Evolutionary conservation across 2,888 invertebrate species (phyloP).

Genomic region (Brassicogethes aeneus): DNA sequence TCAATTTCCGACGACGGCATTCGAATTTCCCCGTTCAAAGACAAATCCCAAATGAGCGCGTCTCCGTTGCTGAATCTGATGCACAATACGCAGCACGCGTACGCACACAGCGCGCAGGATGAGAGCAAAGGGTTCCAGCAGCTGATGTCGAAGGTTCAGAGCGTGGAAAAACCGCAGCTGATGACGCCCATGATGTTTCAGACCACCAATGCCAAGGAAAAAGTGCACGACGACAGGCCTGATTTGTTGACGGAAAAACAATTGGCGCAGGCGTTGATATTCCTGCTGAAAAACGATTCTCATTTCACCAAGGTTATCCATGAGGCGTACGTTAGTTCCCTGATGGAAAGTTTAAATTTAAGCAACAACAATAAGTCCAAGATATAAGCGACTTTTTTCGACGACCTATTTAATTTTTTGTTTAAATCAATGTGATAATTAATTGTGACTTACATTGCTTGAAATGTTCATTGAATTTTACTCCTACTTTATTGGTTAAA

Average conservation of each 20-base stretch:
- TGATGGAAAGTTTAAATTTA: constrained; percentile 48
- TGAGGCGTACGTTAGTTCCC: constrained; percentile 85
- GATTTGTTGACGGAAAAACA: constrained; percentile 83
- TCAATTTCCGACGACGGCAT: constrained; percentile 9
- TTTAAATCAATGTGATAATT: too few relatives aligned
- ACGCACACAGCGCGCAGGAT: constrained; percentile 16
- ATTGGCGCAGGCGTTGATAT: constrained; percentile 79
- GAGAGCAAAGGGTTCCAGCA: constrained; percentile 46
- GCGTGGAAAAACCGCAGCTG: constrained; percentile 60
- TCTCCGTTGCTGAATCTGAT: constrained; percentile 29
- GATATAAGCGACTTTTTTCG: too few relatives aligned
- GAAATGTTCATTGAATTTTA: too few relatives aligned
- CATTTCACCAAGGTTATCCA: constrained; percentile 84
- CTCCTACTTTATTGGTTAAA: too few relatives aligned
- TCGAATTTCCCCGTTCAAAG: constrained; percentile 11
- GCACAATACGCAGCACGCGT: constrained; percentile 21
- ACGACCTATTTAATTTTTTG: too few relatives aligned
- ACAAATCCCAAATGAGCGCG: constrained; percentile 12
- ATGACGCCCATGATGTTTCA: constrained; percentile 81
- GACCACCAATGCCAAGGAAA: constrained; percentile 39
- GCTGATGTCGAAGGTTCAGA: too few relatives aligned
- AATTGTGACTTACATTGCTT: too few relatives aligned
- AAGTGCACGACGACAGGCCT: constrained; percentile 30
- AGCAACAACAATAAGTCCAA: constrained; percentile 6
- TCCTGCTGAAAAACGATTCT: constrained; percentile 77